Base-by-base conservation (phyloP, 2,113 vertebrate genomes). In the Balaeniceps rex region DNA sequence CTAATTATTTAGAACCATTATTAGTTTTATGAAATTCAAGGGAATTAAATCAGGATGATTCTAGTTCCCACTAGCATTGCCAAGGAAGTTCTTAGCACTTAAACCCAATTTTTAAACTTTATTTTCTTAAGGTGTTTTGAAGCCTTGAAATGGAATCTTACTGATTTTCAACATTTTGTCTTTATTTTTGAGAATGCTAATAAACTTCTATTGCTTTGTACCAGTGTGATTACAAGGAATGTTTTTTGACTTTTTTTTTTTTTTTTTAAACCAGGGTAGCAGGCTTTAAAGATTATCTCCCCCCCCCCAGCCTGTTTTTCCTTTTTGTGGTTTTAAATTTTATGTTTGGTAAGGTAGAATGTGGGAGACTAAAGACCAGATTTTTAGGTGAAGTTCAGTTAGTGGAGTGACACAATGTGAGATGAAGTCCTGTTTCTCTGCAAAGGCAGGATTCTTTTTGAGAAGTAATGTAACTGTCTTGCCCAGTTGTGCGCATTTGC, bases 1-100 rank as follows among this genome's bases (percentile, higher is more conserved):
- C 89, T 97, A 95, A 97, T 97, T 96, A 91, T 84, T 83, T 88
- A 82, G 84, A 87, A 83, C 33, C 26, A 75, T 94, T 93, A 64
- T 93, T 83, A 61, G 93, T 92, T 90, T 51, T 79, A 77, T 95
- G 81, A 90, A 80, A n/a, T 88, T 83, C 88, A 94, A 82, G 74
- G 83, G 87, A 94, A 93, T 58, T 83, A 85, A 94, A 94, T 66
- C 25, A 51, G 11, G 33, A 66, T 91, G 87, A 94, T 94, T 87
- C 40, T 83, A 74, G 58, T 55, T 96, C 75, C 87, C 7, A 4
- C 57, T 91, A 80, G 87, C 57, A 90, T 83, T 94, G 54, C 63
- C 4, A 19, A 87, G 29, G 74, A 95, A 77, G 29, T 69, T 85
- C 54, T 89, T 84, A 78, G 25, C 47, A 79, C 23, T 96, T 69